These are phyloP conservation scores for Typhlomys cinereus DNA, from an alignment of 2,113 vertebrate species.

Conservation along the genomic window DNA sequence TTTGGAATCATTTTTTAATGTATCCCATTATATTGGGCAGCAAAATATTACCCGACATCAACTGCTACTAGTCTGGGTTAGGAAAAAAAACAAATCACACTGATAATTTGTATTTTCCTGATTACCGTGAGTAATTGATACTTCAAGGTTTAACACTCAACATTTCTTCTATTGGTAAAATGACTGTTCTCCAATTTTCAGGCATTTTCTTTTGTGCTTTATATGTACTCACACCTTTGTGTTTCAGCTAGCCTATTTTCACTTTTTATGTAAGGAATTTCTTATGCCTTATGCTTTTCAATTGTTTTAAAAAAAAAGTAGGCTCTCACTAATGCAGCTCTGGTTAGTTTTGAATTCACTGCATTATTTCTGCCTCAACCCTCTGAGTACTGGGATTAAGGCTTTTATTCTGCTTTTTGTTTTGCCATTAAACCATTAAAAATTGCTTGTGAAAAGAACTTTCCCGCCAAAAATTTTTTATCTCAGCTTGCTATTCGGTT, in stretches of 20 bases:
- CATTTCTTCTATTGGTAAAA: background rate
- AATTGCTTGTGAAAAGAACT: constrained; percentile 30
- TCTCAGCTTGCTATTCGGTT: background rate
- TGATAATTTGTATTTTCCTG: constrained; percentile 16
- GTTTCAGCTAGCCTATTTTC: background rate
- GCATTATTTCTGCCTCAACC: no score
- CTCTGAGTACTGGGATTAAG: no score
- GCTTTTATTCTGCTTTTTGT: background rate
- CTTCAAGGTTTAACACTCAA: background rate
- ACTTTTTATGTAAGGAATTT: background rate
- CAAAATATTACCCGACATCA: background rate
- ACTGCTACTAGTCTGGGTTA: background rate
- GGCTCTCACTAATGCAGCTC: no score
- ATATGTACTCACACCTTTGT: background rate
- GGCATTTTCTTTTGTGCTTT: background rate
- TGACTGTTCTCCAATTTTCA: background rate
- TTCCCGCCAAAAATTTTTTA: background rate
- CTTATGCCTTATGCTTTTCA: background rate
- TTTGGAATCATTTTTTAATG: background rate
- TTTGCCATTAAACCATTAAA: constrained; percentile 18
- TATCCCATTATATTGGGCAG: background rate
- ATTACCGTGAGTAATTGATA: background rate
- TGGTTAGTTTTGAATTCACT: no score
- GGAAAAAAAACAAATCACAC: background rate
- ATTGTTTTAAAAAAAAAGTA: background rate